Conservation (phyloP, 2,113 vertebrate species). For the Callospermophilus lateralis region DNA sequence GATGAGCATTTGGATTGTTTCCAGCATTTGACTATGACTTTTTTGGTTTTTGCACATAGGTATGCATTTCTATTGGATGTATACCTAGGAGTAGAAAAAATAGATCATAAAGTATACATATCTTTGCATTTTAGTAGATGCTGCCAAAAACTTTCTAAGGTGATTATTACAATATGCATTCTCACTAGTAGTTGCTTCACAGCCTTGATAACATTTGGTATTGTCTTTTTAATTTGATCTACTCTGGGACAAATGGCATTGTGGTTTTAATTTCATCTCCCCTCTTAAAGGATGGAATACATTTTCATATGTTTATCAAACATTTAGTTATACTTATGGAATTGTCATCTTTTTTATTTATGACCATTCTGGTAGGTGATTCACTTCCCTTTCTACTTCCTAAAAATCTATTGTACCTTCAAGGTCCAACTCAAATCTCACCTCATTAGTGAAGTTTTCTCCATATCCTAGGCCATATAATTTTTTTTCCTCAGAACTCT, state of each 20-base stretch:
- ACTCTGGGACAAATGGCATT: slow-evolving; percentile 10
- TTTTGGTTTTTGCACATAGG: background rate
- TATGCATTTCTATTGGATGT: slow-evolving; percentile 27
- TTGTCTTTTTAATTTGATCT: slow-evolving; percentile 46
- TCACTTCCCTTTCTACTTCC: background rate
- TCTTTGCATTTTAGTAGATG: slow-evolving; percentile 43
- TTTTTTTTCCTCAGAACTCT: background rate
- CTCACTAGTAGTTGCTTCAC: background rate
- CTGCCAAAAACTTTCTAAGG: slow-evolving; percentile 29
- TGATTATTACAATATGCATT: background rate
- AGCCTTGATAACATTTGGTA: background rate
- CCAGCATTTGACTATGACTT: background rate
- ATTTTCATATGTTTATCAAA: slow-evolving; percentile 53
- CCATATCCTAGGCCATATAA: background rate
- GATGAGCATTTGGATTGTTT: background rate
- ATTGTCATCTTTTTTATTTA: slow-evolving; percentile 30
- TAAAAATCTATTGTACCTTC: slow-evolving; percentile 42
- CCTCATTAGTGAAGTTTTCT: background rate
- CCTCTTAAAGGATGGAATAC: slow-evolving; percentile 14
- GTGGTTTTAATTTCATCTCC: slow-evolving; percentile 55
- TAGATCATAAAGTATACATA: background rate
- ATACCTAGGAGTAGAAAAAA: slow-evolving; percentile 29
- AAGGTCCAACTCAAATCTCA: background rate
- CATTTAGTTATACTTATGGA: slow-evolving; percentile 29
- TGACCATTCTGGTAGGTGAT: background rate